phyloP scores from a whole-genome alignment of 2,113 vertebrate genomes.

The Gorsachius goisagi region DNA sequence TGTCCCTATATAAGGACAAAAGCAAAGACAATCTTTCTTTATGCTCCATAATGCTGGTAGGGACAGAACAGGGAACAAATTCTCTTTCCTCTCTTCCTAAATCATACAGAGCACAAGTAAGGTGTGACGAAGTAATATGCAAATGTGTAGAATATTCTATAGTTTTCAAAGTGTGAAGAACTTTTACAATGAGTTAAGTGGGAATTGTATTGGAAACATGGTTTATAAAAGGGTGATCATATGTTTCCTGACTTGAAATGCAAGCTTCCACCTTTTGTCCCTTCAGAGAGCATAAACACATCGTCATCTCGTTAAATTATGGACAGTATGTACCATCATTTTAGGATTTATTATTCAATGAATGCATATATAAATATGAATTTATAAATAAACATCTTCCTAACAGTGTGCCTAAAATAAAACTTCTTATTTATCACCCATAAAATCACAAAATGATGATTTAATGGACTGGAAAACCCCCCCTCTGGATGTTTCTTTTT shows the following conservation, averaged over 20 bases:
- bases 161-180: background rate
- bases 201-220: background rate
- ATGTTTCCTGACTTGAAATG: background rate
- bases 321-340: background rate
- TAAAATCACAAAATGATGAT: background rate
- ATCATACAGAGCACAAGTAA: background rate
- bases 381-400: slow-evolving; percentile 16
- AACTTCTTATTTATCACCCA: slow-evolving; percentile 18
- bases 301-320: background rate
- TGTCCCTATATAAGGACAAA: background rate
- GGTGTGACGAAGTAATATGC: background rate
- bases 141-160: background rate
- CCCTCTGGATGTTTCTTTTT: background rate
- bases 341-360: background rate
- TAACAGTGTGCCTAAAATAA: slow-evolving; percentile 19
- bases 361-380: background rate
- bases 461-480: slow-evolving; percentile 17
- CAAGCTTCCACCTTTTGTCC: background rate
- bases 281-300: background rate
- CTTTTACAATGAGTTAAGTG: background rate
- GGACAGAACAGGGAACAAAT: background rate
- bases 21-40: background rate
- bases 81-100: background rate
- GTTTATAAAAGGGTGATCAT: background rate
- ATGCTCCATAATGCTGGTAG: background rate